phyloP scores from a whole-genome alignment of 2,888 invertebrate genomes.

The Phengaris alcon region DNA sequence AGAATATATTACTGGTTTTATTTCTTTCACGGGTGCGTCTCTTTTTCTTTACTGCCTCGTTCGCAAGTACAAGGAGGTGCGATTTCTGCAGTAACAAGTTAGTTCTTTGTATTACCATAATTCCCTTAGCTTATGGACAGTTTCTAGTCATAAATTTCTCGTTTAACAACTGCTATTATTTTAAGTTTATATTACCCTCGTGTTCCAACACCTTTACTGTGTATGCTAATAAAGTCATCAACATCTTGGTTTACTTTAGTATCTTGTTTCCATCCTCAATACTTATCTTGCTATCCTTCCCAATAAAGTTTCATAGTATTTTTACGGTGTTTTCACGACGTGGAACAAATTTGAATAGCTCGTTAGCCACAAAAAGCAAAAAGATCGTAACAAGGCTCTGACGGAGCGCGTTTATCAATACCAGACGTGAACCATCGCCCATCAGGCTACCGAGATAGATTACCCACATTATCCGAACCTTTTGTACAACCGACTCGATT shows the following conservation, averaged over 20 bases:
- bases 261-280: background rate
- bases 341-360: slow-evolving; percentile 30
- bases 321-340: slow-evolving; percentile 13
- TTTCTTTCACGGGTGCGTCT: background rate
- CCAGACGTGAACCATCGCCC: slow-evolving; percentile 73
- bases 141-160: slow-evolving; percentile 9
- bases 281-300: background rate
- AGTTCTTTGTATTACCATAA: slow-evolving; percentile 17
- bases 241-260: background rate
- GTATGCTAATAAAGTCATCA: slow-evolving; percentile 17
- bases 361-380: slow-evolving; percentile 59
- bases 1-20: background rate
- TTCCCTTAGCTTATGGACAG: slow-evolving; percentile 6
- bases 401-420: slow-evolving; percentile 43
- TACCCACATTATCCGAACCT: slow-evolving; percentile 69
- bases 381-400: slow-evolving; percentile 70
- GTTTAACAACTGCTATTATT: slow-evolving; percentile 17
- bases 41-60: background rate
- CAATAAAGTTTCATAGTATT: slow-evolving; percentile 8
- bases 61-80: background rate
- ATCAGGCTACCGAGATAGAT: slow-evolving; percentile 72
- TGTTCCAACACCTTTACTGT: background rate
- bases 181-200: slow-evolving; percentile 10
- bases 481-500: slow-evolving; percentile 47
- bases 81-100: slow-evolving; percentile 2